Evolutionary conservation across 2,797 vertebrate species (phyloP).

Genomic region (Xenentodon cancila): DNA sequence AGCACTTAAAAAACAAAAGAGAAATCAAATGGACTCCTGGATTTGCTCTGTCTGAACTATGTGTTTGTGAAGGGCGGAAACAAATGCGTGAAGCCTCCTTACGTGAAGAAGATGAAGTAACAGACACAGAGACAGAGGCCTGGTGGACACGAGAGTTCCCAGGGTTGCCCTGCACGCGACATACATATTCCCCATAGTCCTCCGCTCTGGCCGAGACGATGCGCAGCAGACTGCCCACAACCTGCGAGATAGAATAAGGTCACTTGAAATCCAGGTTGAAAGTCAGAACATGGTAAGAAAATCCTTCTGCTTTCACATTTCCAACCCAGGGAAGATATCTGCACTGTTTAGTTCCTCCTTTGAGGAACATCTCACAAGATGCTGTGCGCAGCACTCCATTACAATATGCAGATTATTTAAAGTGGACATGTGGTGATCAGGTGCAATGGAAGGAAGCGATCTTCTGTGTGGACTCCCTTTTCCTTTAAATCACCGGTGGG

Average conservation of each 20-base stretch:
- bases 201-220: slow-evolving; percentile 84
- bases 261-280: background rate
- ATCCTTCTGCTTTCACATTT: too few species aligned
- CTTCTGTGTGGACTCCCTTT: background rate
- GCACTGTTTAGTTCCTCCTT: too few species aligned
- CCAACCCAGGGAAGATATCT: too few species aligned
- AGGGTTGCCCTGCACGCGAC: slow-evolving; percentile 76
- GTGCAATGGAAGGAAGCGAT: background rate
- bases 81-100: slow-evolving; percentile 34
- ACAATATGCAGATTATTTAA: too few species aligned
- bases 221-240: slow-evolving; percentile 84
- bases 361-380: too few species aligned
- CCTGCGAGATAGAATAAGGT: slow-evolving; percentile 68
- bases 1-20: too few species aligned
- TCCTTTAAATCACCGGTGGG: background rate
- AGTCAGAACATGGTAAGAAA: too few species aligned
- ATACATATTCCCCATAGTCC: slow-evolving; percentile 92
- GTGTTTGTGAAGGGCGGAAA: background rate
- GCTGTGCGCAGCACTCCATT: too few species aligned
- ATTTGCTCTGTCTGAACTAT: slow-evolving; percentile 1
- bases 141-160: slow-evolving; percentile 74
- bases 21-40: background rate
- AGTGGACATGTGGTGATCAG: background rate
- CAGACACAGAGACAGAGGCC: slow-evolving; percentile 85
- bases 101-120: slow-evolving; percentile 82